phyloP scores from a whole-genome alignment of 2,797 vertebrate genomes.

The Neosilurus mollespiculum region DNA sequence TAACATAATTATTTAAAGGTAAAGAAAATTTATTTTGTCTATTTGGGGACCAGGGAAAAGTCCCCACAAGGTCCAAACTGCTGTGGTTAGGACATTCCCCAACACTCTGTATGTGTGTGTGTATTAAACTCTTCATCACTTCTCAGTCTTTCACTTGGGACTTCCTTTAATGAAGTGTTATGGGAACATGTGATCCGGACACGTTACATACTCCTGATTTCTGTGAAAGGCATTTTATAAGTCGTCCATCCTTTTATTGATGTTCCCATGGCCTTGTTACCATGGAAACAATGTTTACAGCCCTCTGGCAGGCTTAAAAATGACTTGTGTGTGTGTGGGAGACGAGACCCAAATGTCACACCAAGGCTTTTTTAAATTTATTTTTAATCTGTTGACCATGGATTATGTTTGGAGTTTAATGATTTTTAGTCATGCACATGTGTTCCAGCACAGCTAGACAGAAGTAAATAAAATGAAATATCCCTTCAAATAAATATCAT shows the following conservation, averaged over 20 bases:
- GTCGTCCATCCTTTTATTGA: slow-evolving; percentile 79
- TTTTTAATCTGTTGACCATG: not conserved
- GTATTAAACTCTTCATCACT: not conserved
- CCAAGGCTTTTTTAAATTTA: no score
- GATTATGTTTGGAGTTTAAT: not conserved
- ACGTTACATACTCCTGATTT: not conserved
- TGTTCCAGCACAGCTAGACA: no score
- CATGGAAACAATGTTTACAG: slow-evolving; percentile 88
- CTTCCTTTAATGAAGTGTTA: not conserved
- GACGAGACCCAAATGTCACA: not conserved
- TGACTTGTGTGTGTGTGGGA: slow-evolving; percentile 67
- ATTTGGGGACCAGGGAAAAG: no score
- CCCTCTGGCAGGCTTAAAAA: slow-evolving; percentile 79
- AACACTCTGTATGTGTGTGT: not conserved
- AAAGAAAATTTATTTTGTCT: no score
- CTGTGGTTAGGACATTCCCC: no score
- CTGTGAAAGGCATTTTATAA: slow-evolving; percentile 26
- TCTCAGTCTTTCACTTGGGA: not conserved
- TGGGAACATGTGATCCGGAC: no score
- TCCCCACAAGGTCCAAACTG: no score
- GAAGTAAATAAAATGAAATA: no score
- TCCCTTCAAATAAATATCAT: no score
- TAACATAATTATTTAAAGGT: no score
- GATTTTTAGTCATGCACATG: no score
- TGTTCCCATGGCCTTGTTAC: slow-evolving; percentile 81